Percentiles rank a stretch among this genome's conserved stretches.
Conservation (phyloP, 2,888 invertebrate genomes). For the Cerceris rybyensis region DNA sequence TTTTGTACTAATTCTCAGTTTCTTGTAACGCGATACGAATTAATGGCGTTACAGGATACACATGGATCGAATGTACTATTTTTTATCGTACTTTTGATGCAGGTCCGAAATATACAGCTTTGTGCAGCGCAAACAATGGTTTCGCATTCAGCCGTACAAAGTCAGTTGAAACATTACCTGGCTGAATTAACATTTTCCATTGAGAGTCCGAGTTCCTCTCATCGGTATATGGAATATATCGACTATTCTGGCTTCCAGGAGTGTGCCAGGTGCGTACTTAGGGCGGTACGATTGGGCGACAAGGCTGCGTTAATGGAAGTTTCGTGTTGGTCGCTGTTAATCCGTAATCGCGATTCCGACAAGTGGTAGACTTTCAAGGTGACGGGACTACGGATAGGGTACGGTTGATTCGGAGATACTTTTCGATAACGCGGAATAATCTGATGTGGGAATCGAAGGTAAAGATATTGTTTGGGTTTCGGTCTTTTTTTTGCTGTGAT, state of each 20-base stretch:
- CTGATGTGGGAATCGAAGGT: too few relatives aligned
- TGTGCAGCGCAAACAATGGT: too few relatives aligned
- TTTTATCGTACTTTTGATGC: too few relatives aligned
- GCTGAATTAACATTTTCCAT: constrained; percentile 62
- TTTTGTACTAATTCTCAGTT: too few relatives aligned
- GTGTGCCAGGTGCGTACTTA: constrained; percentile 64
- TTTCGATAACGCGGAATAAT: too few relatives aligned
- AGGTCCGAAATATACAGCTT: too few relatives aligned
- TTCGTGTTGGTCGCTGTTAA: constrained; percentile 71
- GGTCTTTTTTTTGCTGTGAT: too few relatives aligned
- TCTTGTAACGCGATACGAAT: too few relatives aligned
- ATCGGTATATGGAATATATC: constrained; percentile 23
- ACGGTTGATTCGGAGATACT: too few relatives aligned
- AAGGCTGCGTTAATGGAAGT: constrained; percentile 74
- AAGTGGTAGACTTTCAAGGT: constrained; percentile 54
- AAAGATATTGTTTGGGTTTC: too few relatives aligned
- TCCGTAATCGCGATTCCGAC: constrained; percentile 50
- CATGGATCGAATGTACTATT: too few relatives aligned
- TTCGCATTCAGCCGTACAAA: not conserved
- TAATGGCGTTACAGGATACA: too few relatives aligned
- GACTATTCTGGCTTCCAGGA: constrained; percentile 46
- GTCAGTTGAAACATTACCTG: constrained; percentile 15
- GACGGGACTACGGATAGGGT: constrained; percentile 20
- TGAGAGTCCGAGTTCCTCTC: constrained; percentile 26
- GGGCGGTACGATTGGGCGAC: constrained; percentile 55